Conservation (phyloP, 2,113 vertebrate genomes). For the Caranx melampygus region DNA sequence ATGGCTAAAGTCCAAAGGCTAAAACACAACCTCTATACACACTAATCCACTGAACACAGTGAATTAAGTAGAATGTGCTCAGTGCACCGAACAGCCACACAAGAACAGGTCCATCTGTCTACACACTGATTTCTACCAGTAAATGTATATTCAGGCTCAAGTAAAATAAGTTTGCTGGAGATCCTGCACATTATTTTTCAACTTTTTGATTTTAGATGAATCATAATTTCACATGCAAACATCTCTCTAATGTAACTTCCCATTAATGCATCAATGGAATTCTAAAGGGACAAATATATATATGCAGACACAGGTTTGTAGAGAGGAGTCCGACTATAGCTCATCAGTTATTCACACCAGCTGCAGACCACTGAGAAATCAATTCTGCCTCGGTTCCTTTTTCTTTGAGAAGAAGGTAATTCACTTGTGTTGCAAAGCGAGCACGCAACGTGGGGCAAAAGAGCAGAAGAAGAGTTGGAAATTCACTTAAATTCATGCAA, state of each 20-base stretch:
- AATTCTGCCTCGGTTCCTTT: slow-evolving; percentile 14
- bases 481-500: slow-evolving; percentile 36
- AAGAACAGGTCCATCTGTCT: background rate
- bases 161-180: background rate
- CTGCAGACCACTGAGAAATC: slow-evolving; percentile 34
- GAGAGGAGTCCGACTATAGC: background rate
- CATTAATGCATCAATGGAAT: background rate
- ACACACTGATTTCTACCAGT: background rate
- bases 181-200: too few relatives aligned
- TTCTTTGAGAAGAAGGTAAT: slow-evolving; percentile 27
- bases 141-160: background rate
- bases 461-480: slow-evolving; percentile 17
- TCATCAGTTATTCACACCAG: slow-evolving; percentile 19
- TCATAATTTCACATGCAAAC: too few relatives aligned
- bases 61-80: background rate
- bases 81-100: background rate
- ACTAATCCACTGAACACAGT: background rate
- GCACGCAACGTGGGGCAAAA: slow-evolving; percentile 23
- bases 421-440: slow-evolving; percentile 22
- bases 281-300: background rate
- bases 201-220: too few relatives aligned
- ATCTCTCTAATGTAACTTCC: background rate
- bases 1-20: background rate
- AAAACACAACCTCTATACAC: background rate
- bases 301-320: background rate